Evolutionary conservation across 2,113 vertebrate species (phyloP), one percentile per base, ranked within the genome.

Genomic region (Xenopus laevis): DNA sequence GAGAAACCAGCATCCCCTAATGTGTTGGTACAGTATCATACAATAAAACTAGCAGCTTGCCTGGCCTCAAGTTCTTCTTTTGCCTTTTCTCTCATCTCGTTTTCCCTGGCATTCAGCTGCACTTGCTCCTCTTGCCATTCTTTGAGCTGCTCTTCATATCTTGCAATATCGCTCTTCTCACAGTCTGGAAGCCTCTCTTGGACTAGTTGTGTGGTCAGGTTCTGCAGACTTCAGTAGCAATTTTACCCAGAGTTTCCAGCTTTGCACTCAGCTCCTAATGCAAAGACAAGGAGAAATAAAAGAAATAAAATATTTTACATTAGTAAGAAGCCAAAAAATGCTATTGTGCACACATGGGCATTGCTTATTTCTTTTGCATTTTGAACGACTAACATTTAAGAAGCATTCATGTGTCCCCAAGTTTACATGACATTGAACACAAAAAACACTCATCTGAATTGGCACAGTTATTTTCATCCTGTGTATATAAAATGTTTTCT

Each of bases 41-140:
- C 30, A 33, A 6, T 15, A 33, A 84, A 87, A 66, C 74, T 53
- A 20, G 89, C 83, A 1, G 85, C 86, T 10, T 79, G 81, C 33
- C 69, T 84, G 75, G 89, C 84, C 84, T 80, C 85, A 61, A 82
- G 83, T 78, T 93, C 89, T 74, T 85, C 79, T 71, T 86, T 89
- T 0, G 90, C 92, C 62, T 81, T 91, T 78, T 87, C 85, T 78
- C 78, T 92, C 80, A 84, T 40, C 65, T 93, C 89, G 78, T 80
- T 86, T 65, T 99, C 96, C 79, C 94, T 91, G 80, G 86, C 79
- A 23, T 79, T 80, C 65, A 99, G 84, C 62, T 81, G 23, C 0
- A 15, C 71, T 72, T 13, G 90, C 13, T 95, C 92, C 0, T 86
- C 76, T 67, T 92, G 90, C 97, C 97, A 99, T 65, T 82, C 83